phyloP scores from a whole-genome alignment of 2,888 invertebrate species.

The Barypeithes pellucidus region DNA sequence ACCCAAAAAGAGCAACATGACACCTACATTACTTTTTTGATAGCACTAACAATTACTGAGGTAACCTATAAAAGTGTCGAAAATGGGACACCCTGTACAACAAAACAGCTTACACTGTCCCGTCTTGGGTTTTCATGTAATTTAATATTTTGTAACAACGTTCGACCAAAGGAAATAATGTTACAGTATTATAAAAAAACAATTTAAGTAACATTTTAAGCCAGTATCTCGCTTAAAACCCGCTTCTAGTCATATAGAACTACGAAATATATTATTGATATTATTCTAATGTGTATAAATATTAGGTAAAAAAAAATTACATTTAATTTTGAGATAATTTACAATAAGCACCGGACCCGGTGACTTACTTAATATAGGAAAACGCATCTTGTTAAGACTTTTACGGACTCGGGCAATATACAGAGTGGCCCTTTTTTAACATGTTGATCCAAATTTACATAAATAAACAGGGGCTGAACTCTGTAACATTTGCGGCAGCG shows the following conservation, averaged over 20 bases:
- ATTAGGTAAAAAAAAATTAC: constrained; percentile 31
- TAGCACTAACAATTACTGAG: too few species aligned
- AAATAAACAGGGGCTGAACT: too few species aligned
- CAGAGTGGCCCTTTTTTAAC: constrained; percentile 1
- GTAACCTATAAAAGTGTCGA: too few species aligned
- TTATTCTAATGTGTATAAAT: constrained; percentile 40
- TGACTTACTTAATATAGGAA: constrained; percentile 17
- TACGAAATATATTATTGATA: constrained; percentile 47
- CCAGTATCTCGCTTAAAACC: constrained; percentile 23
- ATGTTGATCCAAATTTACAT: too few species aligned
- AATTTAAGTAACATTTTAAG: constrained; percentile 30
- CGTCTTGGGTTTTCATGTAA: too few species aligned
- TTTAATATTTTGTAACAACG: background rate
- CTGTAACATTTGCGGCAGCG: too few species aligned
- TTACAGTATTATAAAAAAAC: constrained; percentile 34
- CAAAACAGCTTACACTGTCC: too few species aligned
- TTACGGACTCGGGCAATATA: constrained; percentile 21
- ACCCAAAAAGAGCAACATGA: too few species aligned
- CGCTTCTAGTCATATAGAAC: constrained; percentile 44
- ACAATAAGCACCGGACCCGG: constrained; percentile 21
- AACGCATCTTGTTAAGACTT: constrained; percentile 36
- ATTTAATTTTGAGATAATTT: constrained; percentile 52
- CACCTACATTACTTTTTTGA: too few species aligned
- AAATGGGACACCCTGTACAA: too few species aligned
- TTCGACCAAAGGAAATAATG: background rate